phyloP scores from a whole-genome alignment of 2,797 vertebrate genomes.

The Sebastes iracundus region DNA sequence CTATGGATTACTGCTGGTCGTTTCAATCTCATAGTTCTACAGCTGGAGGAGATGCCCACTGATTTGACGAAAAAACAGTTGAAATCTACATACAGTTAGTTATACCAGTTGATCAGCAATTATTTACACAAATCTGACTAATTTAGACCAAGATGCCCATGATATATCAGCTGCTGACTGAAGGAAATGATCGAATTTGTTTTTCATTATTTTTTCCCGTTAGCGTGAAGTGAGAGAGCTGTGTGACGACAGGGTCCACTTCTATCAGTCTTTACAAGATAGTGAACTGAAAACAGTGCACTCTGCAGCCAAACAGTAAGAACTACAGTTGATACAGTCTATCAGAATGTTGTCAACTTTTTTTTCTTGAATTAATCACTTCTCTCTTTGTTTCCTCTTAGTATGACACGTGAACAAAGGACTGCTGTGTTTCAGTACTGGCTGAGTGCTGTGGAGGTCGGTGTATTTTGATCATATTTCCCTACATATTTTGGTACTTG shows the following conservation, averaged over 20 bases:
- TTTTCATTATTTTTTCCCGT: background rate
- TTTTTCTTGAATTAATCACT: background rate
- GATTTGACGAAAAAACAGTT: background rate
- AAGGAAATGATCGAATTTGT: background rate
- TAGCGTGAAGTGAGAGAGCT: slow-evolving; percentile 81
- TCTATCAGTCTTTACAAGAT: slow-evolving; percentile 82
- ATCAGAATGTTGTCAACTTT: background rate
- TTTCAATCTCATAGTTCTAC: background rate
- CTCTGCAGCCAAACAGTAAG: slow-evolving; percentile 67
- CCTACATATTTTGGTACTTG: background rate
- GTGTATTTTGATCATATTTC: background rate
- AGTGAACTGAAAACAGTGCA: slow-evolving; percentile 62
- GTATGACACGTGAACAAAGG: slow-evolving; percentile 75
- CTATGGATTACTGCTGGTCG: background rate
- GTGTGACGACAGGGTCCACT: slow-evolving; percentile 79
- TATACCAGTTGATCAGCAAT: background rate
- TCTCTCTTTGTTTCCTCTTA: slow-evolving; percentile 23
- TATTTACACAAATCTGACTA: background rate
- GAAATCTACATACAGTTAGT: background rate
- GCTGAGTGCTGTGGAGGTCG: slow-evolving; percentile 80
- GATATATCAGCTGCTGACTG: background rate
- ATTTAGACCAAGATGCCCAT: background rate
- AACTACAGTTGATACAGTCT: background rate
- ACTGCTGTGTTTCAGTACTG: slow-evolving; percentile 77
- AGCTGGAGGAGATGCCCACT: background rate